Evolutionary conservation across 2,797 vertebrate species (phyloP), one percentile per base, ranked within the genome.

Genomic region (Sebastiscus tertius): DNA sequence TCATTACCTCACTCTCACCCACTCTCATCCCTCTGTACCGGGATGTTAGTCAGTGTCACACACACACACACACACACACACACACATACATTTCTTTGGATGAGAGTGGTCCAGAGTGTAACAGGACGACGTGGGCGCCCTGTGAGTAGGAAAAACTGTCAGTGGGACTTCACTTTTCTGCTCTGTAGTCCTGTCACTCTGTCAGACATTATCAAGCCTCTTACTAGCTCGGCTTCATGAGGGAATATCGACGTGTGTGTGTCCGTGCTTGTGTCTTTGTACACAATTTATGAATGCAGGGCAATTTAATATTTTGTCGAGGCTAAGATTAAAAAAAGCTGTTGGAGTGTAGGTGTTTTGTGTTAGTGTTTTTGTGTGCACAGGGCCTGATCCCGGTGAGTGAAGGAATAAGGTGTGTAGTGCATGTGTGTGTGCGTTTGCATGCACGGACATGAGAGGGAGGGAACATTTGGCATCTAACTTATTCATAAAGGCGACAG

Each of bases 401-500:
- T 77, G 33, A 78, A 61, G 20, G 26, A 65, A 62, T 36, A 83
- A 77, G 62, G 26, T 46, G 58, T 72, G 8, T 54, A 6, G 42
- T 75, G 39, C 34, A 54, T 36, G 61, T 68, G 56, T 54, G 49
- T 77, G 75, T 61, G 75, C 2, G 61, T 79, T 65, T 70, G 75
- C 77, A 56, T 77, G 72, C 78, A 54, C 68, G 83, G 74, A 52
- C 78, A 75, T 63, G 78, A 81, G 84, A 89, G 73, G 71, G 81
- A 90, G 86, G 86, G 80, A 90, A 91, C 93, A 95, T 93, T 94
- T 94, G 91, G 91, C 76, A 66, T 87, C 78, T 93, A 85, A 93
- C 82, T 94, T 93, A 95, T 95, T 94, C 85, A 94, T 92, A 84
- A 87, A 88, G 82, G 83, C 64, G 81, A 92, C 89, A 90, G 91